phyloP scores from a whole-genome alignment of 2,113 vertebrate species.

The Piprites chloris region DNA sequence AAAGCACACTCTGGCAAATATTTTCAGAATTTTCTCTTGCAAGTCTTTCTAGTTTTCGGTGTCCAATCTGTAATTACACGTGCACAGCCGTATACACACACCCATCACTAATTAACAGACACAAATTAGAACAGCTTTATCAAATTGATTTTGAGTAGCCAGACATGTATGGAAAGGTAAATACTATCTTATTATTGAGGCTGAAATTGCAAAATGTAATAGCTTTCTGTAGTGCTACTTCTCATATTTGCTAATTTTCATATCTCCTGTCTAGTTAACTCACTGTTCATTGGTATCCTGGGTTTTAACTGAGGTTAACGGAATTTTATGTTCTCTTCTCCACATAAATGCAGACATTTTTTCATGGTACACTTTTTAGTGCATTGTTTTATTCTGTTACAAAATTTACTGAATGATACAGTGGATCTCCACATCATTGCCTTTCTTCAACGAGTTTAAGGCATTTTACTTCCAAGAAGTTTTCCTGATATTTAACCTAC shows the following conservation, averaged over 20 bases:
- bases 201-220: neutral
- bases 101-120: neutral
- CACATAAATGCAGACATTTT: neutral
- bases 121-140: neutral
- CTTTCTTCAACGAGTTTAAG: neutral
- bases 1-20: neutral
- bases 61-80: neutral
- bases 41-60: neutral
- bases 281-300: neutral
- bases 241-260: neutral
- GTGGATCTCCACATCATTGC: neutral
- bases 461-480: neutral
- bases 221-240: neutral
- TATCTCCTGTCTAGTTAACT: neutral
- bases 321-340: neutral
- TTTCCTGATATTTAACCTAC: neutral
- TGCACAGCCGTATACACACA: neutral
- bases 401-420: neutral
- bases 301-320: neutral
- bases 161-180: neutral
- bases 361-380: neutral
- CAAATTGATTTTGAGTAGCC: neutral
- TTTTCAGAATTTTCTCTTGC: neutral
- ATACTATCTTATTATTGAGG: neutral
- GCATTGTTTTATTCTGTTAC: neutral